phyloP scores from a whole-genome alignment of 2,888 invertebrate species.

The Pseudococcus viburni region DNA sequence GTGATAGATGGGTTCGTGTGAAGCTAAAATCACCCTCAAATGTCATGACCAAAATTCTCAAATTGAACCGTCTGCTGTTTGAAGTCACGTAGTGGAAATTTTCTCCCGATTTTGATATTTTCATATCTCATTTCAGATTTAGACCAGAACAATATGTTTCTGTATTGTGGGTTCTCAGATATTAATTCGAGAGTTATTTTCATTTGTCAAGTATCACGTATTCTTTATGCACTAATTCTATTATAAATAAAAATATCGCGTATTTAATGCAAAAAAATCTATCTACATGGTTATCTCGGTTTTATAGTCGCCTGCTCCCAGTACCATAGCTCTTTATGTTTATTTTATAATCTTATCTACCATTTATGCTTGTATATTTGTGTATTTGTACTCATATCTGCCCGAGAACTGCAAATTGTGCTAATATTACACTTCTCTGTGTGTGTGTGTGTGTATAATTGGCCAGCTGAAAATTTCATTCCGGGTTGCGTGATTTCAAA shows the following conservation, averaged over 20 bases:
- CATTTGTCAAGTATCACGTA: not conserved
- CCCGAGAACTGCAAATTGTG: not conserved
- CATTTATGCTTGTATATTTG: not conserved
- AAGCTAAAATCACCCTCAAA: not conserved
- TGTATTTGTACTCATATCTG: not conserved
- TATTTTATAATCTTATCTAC: not conserved
- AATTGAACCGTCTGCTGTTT: not conserved
- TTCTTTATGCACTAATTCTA: not conserved
- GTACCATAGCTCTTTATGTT: not conserved
- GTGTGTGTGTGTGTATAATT: not conserved
- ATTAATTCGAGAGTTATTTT: not conserved
- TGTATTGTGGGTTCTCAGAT: too few species aligned
- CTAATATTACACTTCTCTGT: not conserved
- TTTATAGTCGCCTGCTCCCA: not conserved
- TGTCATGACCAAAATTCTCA: not conserved
- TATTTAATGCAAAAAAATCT: not conserved
- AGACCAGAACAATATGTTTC: too few species aligned
- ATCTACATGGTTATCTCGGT: not conserved
- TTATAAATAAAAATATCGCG: not conserved
- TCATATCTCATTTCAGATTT: too few species aligned
- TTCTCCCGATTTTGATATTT: not conserved
- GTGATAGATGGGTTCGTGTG: not conserved
- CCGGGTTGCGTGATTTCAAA: not conserved
- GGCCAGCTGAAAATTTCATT: not conserved
- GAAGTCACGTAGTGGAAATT: not conserved